Conservation (phyloP, 2,888 invertebrate species). For the Diogma glabrata region DNA sequence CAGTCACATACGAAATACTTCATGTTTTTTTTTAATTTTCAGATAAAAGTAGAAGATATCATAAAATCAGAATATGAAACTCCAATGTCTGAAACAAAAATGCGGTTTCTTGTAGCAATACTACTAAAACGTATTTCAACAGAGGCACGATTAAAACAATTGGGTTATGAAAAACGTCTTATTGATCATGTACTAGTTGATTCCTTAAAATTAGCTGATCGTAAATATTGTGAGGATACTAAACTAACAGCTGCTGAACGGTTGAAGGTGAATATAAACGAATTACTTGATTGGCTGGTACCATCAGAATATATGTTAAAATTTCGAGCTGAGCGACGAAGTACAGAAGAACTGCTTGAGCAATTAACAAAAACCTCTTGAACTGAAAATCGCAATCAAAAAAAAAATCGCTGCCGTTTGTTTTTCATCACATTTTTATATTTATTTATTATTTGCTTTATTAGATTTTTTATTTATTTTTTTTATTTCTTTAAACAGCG, state of each 20-base stretch:
- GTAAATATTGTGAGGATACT: slow-evolving; percentile 48
- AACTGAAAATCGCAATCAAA: neutral
- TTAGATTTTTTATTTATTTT: too few relatives aligned
- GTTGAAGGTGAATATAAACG: slow-evolving; percentile 62
- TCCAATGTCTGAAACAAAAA: slow-evolving; percentile 55
- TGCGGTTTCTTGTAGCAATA: slow-evolving; percentile 69
- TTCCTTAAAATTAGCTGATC: slow-evolving; percentile 63
- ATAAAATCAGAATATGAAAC: too few relatives aligned
- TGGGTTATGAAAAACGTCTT: slow-evolving; percentile 60
- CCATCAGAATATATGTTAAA: slow-evolving; percentile 66
- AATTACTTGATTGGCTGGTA: slow-evolving; percentile 69
- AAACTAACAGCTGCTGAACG: slow-evolving; percentile 47
- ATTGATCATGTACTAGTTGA: slow-evolving; percentile 73
- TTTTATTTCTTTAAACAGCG: too few relatives aligned
- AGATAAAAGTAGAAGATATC: too few relatives aligned
- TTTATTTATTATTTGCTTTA: too few relatives aligned
- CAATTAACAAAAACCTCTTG: slow-evolving; percentile 42
- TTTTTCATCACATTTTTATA: slow-evolving; percentile 1
- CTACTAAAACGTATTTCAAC: slow-evolving; percentile 72
- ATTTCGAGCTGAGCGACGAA: slow-evolving; percentile 60
- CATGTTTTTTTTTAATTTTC: too few relatives aligned
- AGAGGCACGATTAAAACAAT: slow-evolving; percentile 60
- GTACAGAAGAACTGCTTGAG: slow-evolving; percentile 68
- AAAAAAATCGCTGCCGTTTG: too few relatives aligned
- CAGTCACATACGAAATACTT: too few relatives aligned